Evolutionary conservation across 2,113 vertebrate genomes (phyloP), one percentile per base, ranked within the genome.

Genomic region (Orientallactaga bullata): DNA sequence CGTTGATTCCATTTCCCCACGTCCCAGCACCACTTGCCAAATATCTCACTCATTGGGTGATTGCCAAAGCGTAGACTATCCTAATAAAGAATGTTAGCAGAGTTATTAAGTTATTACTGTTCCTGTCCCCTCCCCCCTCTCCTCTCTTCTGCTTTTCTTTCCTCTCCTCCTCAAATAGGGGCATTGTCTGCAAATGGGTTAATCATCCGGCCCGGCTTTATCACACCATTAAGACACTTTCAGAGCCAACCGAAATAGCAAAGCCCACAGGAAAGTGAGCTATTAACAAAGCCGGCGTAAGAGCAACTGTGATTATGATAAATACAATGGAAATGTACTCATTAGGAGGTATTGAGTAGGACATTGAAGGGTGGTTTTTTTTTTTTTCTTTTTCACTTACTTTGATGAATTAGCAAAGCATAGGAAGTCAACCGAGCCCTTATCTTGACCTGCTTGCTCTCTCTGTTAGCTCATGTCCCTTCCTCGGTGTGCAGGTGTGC

Each of bases 41-140:
- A 78, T 82, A 63, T 88, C 69, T 94, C 72, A 82, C 71, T 90
- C 55, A 26, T 6, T 47, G 60, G 69, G 66, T 90, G 83, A 68
- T 95, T 88, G 71, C 83, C 91, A 92, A 90, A 92, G 79, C 78
- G 79, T 32, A 96, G 95, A 93, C 89, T 86, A 73, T 51, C 66
- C 91, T 84, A 91, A 93, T 93, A 79, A 93, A 95, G 77, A 95
- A 95, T 87, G 65, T 88, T 85, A 94, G 83, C 0, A 3, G 71
- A 88, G 55, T 86, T 90, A 95, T 90, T 95, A 96, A 93, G 79
- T 90, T 95, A 95, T 95, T 96, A 94, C 94, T 74, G 66, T 82
- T 88, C n/a, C 82, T 73, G 85, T 65, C 78, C 63, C 73, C n/a
- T n/a, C 74, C 74, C 30, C 42, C 84, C 73, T 81, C 81, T 42